Percentiles rank a stretch among this genome's conserved stretches.
Conservation (phyloP, 2,888 invertebrate species). For the Lasioglossum malachurum region DNA sequence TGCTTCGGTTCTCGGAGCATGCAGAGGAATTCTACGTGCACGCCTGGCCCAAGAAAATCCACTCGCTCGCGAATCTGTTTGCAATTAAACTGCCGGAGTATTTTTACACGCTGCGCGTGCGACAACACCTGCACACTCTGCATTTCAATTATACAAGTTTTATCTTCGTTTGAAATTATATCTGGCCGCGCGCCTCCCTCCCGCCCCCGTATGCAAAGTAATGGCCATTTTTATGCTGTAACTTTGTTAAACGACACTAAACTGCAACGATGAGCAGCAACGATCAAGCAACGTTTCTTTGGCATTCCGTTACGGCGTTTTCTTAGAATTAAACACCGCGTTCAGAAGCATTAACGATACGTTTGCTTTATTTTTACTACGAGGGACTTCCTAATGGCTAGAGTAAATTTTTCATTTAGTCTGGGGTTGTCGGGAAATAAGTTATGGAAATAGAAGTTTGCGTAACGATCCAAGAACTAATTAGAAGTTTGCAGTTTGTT, state of each 20-base stretch:
- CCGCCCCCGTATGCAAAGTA: neutral
- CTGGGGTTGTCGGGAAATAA: neutral
- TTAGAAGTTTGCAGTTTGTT: neutral
- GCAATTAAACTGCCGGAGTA: neutral
- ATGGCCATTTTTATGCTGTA: neutral
- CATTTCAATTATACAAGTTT: conserved; percentile 2
- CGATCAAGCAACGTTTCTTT: neutral
- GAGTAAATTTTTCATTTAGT: neutral
- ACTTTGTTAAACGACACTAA: neutral
- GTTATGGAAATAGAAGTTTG: neutral
- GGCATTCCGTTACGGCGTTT: neutral
- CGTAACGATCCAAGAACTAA: neutral
- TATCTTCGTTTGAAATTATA: neutral
- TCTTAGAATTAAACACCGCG: neutral
- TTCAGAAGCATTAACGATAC: neutral
- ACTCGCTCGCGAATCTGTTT: neutral
- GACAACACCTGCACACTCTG: neutral
- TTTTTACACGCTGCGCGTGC: neutral
- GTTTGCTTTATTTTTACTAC: neutral
- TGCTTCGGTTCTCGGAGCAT: neutral
- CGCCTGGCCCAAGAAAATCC: neutral
- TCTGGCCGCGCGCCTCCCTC: neutral
- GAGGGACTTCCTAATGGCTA: neutral
- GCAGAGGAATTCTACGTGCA: neutral
- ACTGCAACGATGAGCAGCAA: neutral